Evolutionary conservation across 2,888 invertebrate genomes (phyloP).

Genomic region (Plebejus anna): DNA sequence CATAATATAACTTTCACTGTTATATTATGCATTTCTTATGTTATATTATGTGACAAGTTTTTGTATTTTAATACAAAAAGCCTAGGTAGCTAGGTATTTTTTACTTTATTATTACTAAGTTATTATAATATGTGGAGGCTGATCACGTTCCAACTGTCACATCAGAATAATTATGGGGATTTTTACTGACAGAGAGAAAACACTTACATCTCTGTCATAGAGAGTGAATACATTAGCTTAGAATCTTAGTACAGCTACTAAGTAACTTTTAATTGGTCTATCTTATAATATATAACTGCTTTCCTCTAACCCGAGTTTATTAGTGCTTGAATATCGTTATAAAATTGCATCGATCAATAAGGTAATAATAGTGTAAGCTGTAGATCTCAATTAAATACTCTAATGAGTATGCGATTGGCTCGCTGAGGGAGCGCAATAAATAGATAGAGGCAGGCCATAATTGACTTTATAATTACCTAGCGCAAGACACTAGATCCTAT

Average conservation of each 20-base stretch:
- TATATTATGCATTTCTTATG: background rate
- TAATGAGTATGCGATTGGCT: constrained; percentile 23
- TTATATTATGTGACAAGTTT: background rate
- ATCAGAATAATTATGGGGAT: background rate
- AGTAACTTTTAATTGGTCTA: background rate
- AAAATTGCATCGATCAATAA: constrained; percentile 24
- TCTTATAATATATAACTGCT: background rate
- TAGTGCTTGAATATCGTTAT: constrained; percentile 1
- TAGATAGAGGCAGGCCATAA: constrained; percentile 1
- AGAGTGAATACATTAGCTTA: background rate
- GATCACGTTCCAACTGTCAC: too few species aligned
- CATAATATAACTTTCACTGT: background rate
- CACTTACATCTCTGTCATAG: background rate
- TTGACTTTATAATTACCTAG: constrained; percentile 26
- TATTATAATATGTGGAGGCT: too few species aligned
- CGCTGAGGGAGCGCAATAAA: background rate
- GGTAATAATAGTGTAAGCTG: constrained; percentile 6
- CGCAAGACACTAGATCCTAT: constrained; percentile 4
- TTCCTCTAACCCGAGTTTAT: background rate
- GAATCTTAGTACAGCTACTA: background rate
- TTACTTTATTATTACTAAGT: too few species aligned
- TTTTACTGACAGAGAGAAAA: background rate
- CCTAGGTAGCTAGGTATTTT: too few species aligned
- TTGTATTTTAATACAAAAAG: background rate
- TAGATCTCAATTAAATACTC: constrained; percentile 21